Base-by-base conservation (phyloP, 2,888 invertebrate species). In the Notodonta dromedarius region DNA sequence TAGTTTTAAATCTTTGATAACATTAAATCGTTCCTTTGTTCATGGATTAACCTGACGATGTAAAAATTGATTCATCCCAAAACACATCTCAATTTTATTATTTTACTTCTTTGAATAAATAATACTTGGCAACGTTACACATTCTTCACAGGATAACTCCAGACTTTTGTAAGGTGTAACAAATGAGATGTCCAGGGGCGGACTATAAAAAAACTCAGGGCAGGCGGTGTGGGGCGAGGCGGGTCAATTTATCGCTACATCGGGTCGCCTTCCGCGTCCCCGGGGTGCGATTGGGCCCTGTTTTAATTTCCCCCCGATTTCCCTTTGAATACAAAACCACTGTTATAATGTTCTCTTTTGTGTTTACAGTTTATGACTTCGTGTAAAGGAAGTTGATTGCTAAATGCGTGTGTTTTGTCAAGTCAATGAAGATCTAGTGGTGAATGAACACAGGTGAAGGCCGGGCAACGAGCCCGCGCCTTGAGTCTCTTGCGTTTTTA, bases 211-310 rank as follows among this genome's bases (percentile, higher is more conserved):
- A 72, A 71, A 61, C 56, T 62, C 58, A 64, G 50, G 53, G 56
- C 56, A 32, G 55, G 24, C 50, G 57, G 65, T 46, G 59, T 54
- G 60, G 59, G 54, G 55, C 14, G 60, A 58, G 42, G 52, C 66
- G 56, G 65, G 63, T 62, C 78, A 80, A 82, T 83, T 82, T 80
- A 82, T 80, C 77, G 83, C 74, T 78, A 78, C 76, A 78, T 75
- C 71, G 74, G 76, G 67, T 66, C 77, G 66, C 71, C 67, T 65
- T 57, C 58, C 63, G 57, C 62, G 62, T 76, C 82, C 77, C 80
- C 16, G 13, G 77, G 72, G 82, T 52, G 65, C 73, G 61, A 77
- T 82, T 75, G 70, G 57, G 71, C 57, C 72, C 69, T 71, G 76
- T 80, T 82, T 82, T 82, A 79, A 82, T 78, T 82, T 81, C 76